Conservation (phyloP, 2,888 invertebrate genomes). For the Limnephilus lunatus region DNA sequence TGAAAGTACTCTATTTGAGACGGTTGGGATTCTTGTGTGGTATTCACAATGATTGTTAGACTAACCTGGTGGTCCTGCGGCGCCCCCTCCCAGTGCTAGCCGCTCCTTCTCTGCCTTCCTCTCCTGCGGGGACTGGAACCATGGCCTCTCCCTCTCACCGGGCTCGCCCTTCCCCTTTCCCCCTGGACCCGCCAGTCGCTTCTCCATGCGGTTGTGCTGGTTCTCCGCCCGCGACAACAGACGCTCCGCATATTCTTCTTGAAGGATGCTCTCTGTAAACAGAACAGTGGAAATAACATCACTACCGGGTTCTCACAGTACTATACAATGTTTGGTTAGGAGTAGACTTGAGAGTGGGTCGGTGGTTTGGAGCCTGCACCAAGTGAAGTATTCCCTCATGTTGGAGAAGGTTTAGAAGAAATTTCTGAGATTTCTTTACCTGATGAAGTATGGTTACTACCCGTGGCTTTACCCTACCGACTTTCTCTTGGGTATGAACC, state of each 20-base stretch:
- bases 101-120: conserved; percentile 86
- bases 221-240: conserved; percentile 90
- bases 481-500: too few relatives aligned
- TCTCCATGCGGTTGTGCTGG: conserved; percentile 83
- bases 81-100: conserved; percentile 72
- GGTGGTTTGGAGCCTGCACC: too few relatives aligned
- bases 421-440: too few relatives aligned
- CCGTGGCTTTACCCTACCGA: too few relatives aligned
- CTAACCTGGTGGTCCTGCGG: conserved; percentile 62
- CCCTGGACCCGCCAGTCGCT: conserved; percentile 67
- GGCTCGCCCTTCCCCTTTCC: conserved; percentile 61
- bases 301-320: too few relatives aligned
- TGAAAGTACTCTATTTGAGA: too few relatives aligned
- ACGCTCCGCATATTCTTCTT: conserved; percentile 90
- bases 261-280: conserved; percentile 81
- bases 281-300: neutral
- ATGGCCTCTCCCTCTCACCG: conserved; percentile 78
- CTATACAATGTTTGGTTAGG: too few relatives aligned
- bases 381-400: too few relatives aligned
- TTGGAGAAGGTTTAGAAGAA: too few relatives aligned
- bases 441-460: too few relatives aligned
- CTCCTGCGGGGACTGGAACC: conserved; percentile 93
- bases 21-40: too few relatives aligned
- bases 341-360: too few relatives aligned
- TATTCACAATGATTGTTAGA: neutral